phyloP scores from a whole-genome alignment of 2,888 invertebrate genomes.

The Hipparchia semele region DNA sequence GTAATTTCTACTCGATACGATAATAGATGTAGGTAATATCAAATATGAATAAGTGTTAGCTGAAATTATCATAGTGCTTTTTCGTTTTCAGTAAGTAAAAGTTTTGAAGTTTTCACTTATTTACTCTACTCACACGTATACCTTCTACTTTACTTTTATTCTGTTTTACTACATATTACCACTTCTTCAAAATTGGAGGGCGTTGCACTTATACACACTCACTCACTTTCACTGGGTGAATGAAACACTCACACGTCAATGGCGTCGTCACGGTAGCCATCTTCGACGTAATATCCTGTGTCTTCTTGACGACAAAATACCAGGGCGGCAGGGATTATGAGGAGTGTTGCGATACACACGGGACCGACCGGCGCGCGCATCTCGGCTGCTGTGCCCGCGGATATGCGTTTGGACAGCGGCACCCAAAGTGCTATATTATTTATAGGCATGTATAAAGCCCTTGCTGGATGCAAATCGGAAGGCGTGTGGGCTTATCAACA shows the following conservation, averaged over 20 bases:
- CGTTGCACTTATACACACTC: constrained; percentile 24
- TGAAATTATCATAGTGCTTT: too few relatives aligned
- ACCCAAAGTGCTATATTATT: constrained; percentile 57
- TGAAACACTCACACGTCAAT: constrained; percentile 74
- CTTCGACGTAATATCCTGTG: constrained; percentile 69
- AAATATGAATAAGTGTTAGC: too few relatives aligned
- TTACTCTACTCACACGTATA: neutral
- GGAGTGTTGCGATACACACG: constrained; percentile 60
- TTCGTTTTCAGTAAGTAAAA: too few relatives aligned
- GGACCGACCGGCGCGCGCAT: constrained; percentile 73
- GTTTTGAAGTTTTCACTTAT: too few relatives aligned
- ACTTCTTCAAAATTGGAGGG: constrained; percentile 9
- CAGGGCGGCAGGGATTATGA: constrained; percentile 62
- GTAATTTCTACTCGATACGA: too few relatives aligned
- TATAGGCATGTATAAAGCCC: constrained; percentile 21
- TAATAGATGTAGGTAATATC: too few relatives aligned
- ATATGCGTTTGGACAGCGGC: constrained; percentile 69
- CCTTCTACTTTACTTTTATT: neutral
- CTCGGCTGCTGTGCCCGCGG: constrained; percentile 68
- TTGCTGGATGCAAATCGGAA: constrained; percentile 30
- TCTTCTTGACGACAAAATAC: constrained; percentile 64
- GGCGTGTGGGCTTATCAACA: constrained; percentile 37
- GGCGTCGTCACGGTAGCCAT: constrained; percentile 68
- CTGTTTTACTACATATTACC: neutral
- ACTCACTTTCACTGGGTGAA: constrained; percentile 44